A percentile compares a stretch with the other conserved stretches of the same genome.
Conservation (phyloP, 1,140 invertebrate species). For the Lethrus apterus region DNA sequence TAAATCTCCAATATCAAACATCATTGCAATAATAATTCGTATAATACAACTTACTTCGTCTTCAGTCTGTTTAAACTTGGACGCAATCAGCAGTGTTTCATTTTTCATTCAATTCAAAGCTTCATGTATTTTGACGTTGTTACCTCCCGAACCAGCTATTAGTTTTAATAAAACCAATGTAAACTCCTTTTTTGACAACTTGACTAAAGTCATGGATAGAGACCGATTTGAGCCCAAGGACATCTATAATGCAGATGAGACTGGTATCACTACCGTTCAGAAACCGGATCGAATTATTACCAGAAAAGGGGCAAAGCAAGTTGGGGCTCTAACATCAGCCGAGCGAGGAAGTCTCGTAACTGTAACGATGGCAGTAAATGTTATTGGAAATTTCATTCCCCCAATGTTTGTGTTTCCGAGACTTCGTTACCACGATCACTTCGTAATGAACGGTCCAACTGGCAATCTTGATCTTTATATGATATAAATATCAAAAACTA, state of each 20-base stretch:
- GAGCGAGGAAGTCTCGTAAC: constrained; percentile 42
- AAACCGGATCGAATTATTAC: constrained; percentile 34
- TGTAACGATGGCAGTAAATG: constrained; percentile 35
- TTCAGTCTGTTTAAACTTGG: no score
- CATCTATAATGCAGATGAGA: constrained; percentile 45
- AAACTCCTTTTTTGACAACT: constrained; percentile 34
- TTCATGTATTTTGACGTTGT: no score
- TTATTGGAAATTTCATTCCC: constrained; percentile 38
- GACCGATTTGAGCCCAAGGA: constrained; percentile 28
- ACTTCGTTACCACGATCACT: constrained; percentile 32
- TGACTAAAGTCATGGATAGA: constrained; percentile 32
- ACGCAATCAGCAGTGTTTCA: no score
- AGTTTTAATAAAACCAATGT: constrained; percentile 45
- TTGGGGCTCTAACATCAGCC: constrained; percentile 39
- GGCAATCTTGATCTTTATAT: no score
- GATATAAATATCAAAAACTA: no score
- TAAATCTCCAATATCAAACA: no score
- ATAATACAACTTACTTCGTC: no score
- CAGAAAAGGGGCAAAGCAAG: constrained; percentile 38
- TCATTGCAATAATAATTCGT: no score
- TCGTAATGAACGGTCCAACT: no score
- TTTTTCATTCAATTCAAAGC: no score
- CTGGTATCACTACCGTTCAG: constrained; percentile 43
- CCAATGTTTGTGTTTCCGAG: constrained; percentile 42
- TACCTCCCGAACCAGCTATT: no score